A percentile compares a stretch with the other conserved stretches of the same genome.
phyloP scores from a whole-genome alignment of 1,140 invertebrate genomes.

The Atopsyche davidsoni region DNA sequence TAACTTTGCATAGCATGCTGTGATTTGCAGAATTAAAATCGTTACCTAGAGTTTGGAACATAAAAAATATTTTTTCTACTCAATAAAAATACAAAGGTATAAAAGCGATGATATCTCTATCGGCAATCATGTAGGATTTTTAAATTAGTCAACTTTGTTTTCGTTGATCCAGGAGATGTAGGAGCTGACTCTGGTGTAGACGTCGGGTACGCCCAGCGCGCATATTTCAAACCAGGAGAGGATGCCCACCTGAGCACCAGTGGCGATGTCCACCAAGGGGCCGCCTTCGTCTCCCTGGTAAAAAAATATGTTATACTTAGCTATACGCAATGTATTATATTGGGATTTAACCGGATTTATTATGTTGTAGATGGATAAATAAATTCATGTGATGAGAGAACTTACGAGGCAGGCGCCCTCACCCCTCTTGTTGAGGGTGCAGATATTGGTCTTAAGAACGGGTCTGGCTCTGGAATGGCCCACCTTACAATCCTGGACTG shows the following conservation, averaged over 20 bases:
- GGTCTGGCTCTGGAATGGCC: no score
- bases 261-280: constrained; percentile 37
- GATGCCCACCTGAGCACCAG: constrained; percentile 42
- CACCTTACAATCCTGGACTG: constrained; percentile 50
- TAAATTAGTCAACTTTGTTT: constrained; percentile 6
- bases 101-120: no score
- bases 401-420: constrained; percentile 50
- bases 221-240: constrained; percentile 55
- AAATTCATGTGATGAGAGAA: no score
- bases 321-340: no score
- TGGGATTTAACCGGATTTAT: no score
- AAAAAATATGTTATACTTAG: constrained; percentile 5
- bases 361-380: no score
- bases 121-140: no score
- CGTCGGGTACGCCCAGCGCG: constrained; percentile 51
- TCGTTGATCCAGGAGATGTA: constrained; percentile 39
- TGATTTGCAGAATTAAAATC: no score
- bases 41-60: no score
- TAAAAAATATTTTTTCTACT: no score
- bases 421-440: constrained; percentile 53
- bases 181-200: constrained; percentile 53
- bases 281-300: constrained; percentile 41
- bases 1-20: neutral
- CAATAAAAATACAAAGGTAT: no score
- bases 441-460: no score